Base-by-base conservation (phyloP, 2,888 invertebrate species). In the Drosophila incognita region DNA sequence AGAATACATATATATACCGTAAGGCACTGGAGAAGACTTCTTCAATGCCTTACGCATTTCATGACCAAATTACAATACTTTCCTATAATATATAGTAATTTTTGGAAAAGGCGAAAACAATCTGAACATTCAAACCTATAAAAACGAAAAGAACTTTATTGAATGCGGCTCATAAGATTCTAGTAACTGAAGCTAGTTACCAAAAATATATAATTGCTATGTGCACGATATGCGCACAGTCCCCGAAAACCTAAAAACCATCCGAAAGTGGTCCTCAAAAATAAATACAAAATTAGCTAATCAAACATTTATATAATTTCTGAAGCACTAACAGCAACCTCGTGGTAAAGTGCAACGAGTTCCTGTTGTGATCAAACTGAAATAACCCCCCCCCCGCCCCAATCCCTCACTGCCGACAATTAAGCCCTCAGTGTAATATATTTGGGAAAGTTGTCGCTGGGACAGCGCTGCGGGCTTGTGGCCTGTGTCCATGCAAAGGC, bases 251-350 rank as follows among this genome's bases (percentile, higher is more conserved):
- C 24, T 6, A 56, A 61, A 31, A 36, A 42, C 15, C 61, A 13
- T 42, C 51, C 31, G 24, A 59, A 64, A 60, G 60, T 33, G 57
- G 24, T n/a, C 33, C 27, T 53, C 27, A 57, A 38, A 29, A 62
- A 53, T 49, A 61, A 33, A 54, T 61, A 48, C 54, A 57, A 68
- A 76, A 71, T 69, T 69, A 69, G 79, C 87, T 82, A 82, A 88
- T 86, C 74, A 84, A 88, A 82, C 74, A 88, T 86, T 69, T 84
- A 88, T 88, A 82, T 79, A 84, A 88, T 88, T 86, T 88, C 58
- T 74, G 62, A 53, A 33, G 36, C 65, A 66, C 70, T 75, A 74
- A 88, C 79, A 84, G 76, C 73, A 69, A 38, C 57, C 31, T 48
- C 59, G 31, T 74, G 74, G 61, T 78, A 82, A 88, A 88, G 82